Percentiles rank a stretch among this genome's conserved stretches.
phyloP scores from a whole-genome alignment of 2,888 invertebrate species.

The Ormyrus thymus region DNA sequence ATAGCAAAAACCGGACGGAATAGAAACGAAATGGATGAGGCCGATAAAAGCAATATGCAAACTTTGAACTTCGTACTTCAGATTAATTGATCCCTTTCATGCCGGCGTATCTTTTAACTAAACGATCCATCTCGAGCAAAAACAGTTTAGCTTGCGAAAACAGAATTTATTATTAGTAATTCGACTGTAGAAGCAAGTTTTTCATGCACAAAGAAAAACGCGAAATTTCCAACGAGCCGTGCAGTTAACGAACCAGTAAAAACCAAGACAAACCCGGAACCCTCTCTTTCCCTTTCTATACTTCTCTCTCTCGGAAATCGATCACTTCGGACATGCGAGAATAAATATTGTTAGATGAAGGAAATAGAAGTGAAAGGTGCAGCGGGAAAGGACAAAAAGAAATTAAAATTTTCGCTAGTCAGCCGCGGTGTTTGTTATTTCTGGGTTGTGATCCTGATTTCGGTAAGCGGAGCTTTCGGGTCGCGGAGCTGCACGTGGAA shows the following conservation, averaged over 20 bases:
- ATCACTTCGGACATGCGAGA: slow-evolving; percentile 18
- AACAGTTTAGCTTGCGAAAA: no score
- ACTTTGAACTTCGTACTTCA: no score
- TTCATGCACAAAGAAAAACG: no score
- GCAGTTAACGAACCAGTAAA: slow-evolving; percentile 18
- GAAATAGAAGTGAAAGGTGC: neutral
- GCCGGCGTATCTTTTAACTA: no score
- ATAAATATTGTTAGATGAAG: slow-evolving; percentile 32
- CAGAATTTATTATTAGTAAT: no score
- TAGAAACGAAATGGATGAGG: no score
- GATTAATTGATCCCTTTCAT: no score
- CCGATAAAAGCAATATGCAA: no score
- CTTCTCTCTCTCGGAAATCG: neutral
- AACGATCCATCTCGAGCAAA: no score
- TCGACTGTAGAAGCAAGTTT: no score
- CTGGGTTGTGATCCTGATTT: slow-evolving; percentile 14
- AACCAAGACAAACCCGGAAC: neutral
- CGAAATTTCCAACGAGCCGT: neutral
- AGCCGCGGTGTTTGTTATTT: slow-evolving; percentile 17
- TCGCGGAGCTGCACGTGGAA: neutral
- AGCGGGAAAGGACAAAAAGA: neutral
- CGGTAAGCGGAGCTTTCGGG: neutral
- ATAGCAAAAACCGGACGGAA: neutral
- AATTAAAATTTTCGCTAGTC: neutral
- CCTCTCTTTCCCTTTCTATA: neutral